Conservation (phyloP, 2,113 vertebrate genomes). For the Cyrtonyx montezumae region DNA sequence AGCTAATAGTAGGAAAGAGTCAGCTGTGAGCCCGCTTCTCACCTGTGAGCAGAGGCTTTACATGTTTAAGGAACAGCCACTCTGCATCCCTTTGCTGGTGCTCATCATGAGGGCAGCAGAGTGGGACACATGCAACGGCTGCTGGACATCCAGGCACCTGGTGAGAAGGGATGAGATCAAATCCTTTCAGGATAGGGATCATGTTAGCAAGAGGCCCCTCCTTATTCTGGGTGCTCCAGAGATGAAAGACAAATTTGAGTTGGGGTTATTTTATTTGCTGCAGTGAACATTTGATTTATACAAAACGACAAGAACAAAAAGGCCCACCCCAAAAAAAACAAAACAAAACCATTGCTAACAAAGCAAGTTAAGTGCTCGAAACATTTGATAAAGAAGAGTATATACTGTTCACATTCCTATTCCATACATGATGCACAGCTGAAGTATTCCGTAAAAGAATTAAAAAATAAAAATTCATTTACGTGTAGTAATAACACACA, state of each 20-base stretch:
- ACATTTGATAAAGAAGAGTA: conserved; percentile 73
- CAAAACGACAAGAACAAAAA: conserved; percentile 41
- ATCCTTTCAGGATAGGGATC: neutral
- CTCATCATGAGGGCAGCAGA: neutral
- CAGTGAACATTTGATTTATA: conserved; percentile 76
- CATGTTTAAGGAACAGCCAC: neutral
- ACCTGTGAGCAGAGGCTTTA: neutral
- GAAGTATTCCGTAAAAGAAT: conserved; percentile 73
- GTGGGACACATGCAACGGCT: neutral
- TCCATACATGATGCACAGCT: conserved; percentile 75
- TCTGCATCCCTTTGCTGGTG: neutral
- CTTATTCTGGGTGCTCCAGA: neutral
- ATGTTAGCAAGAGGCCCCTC: neutral
- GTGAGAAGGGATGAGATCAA: neutral
- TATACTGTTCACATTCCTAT: conserved; percentile 78
- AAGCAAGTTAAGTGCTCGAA: conserved; percentile 78
- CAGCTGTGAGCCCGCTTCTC: neutral
- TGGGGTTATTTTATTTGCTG: conserved; percentile 75
- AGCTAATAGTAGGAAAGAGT: neutral
- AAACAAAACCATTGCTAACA: conserved; percentile 69
- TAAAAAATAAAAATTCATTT: conserved; percentile 71
- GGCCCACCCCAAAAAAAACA: neutral
- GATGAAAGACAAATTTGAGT: neutral
- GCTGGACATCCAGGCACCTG: neutral
- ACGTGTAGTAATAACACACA: conserved; percentile 56